Evolutionary conservation across 2,888 invertebrate species (phyloP).

Genomic region (Ypsolopha scabrella): DNA sequence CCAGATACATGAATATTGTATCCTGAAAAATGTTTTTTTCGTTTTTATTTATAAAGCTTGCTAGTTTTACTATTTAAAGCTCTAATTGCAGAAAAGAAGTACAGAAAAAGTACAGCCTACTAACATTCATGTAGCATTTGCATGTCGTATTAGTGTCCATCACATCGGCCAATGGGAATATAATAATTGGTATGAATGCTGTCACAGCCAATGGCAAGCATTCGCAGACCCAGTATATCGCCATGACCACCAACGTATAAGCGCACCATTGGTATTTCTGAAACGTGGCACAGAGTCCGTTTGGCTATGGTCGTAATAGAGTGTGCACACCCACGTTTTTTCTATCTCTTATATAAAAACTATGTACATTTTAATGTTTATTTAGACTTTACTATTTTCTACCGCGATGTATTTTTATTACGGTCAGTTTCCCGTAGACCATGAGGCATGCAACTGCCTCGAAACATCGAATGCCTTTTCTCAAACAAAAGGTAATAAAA

Average conservation of each 20-base stretch:
- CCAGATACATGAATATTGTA: constrained; percentile 46
- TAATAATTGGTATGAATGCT: constrained; percentile 81
- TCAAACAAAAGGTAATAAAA: too few species aligned
- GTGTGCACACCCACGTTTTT: too few species aligned
- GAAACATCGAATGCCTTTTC: too few species aligned
- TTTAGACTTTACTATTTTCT: too few species aligned
- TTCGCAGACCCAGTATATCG: constrained; percentile 84
- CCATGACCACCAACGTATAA: constrained; percentile 81
- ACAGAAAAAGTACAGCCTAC: constrained; percentile 28
- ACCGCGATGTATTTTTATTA: too few species aligned
- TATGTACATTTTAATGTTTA: too few species aligned
- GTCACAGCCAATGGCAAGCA: constrained; percentile 82
- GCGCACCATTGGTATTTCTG: constrained; percentile 70
- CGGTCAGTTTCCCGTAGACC: too few species aligned
- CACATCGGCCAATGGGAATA: constrained; percentile 83
- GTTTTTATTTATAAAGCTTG: too few species aligned
- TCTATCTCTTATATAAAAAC: too few species aligned
- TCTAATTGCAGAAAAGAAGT: too few species aligned
- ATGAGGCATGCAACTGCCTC: too few species aligned
- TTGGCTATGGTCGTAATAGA: background rate
- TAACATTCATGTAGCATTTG: constrained; percentile 69
- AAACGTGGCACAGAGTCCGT: constrained; percentile 11
- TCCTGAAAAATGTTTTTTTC: constrained; percentile 31
- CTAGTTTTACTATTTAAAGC: too few species aligned
- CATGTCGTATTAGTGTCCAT: constrained; percentile 47